Evolutionary conservation across 2,797 vertebrate genomes (phyloP).

Genomic region (Rhinophrynus dorsalis): DNA sequence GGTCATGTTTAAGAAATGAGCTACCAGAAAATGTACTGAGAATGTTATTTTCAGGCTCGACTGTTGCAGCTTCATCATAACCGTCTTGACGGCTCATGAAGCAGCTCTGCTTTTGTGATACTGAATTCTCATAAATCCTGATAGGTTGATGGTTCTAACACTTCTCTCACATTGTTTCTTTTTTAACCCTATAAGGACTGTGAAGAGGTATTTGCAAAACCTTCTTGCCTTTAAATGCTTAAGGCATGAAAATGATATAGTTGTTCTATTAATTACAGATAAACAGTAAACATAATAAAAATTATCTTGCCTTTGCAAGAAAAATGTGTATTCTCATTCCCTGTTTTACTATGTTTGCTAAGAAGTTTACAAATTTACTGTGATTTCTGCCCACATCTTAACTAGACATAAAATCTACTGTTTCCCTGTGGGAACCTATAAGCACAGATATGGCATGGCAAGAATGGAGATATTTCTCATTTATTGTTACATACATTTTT

Average conservation of each 20-base stretch:
- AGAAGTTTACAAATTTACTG: no score
- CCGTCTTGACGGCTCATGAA: slow-evolving; percentile 22
- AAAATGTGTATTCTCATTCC: no score
- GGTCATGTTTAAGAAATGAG: slow-evolving; percentile 57
- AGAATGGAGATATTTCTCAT: no score
- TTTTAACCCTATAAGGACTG: no score
- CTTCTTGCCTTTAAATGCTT: no score
- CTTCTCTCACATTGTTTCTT: neutral
- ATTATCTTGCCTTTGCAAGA: slow-evolving; percentile 10
- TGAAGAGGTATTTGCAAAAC: no score
- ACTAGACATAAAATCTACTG: no score
- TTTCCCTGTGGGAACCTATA: no score
- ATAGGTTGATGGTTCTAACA: slow-evolving; percentile 11
- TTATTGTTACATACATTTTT: no score
- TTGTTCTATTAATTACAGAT: slow-evolving; percentile 23
- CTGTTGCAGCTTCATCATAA: slow-evolving; percentile 15
- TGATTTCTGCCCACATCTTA: no score
- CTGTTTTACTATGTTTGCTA: no score
- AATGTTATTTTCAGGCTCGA: slow-evolving; percentile 54
- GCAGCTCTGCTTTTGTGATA: slow-evolving; percentile 44
- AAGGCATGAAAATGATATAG: slow-evolving; percentile 21
- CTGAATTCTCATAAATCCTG: slow-evolving; percentile 10
- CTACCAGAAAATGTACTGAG: slow-evolving; percentile 52
- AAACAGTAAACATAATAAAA: slow-evolving; percentile 29
- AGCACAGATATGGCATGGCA: no score